Base-by-base conservation (phyloP, 2,113 vertebrate species). In the Catharus minimus region DNA sequence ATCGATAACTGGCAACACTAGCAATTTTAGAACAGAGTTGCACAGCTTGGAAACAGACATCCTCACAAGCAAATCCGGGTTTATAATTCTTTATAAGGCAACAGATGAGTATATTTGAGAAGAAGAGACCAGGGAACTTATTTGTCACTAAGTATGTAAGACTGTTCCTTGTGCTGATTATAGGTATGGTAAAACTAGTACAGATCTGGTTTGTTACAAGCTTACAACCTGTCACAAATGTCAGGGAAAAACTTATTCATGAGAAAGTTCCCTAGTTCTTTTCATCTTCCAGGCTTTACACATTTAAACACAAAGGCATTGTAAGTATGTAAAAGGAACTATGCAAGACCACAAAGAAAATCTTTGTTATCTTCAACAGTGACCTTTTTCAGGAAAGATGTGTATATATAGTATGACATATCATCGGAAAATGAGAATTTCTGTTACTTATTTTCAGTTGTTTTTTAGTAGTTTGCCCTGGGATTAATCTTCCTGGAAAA, bases 371-470 rank as follows among this genome's bases (percentile, higher is more conserved):
- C 65, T 82, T 66, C 38, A 44, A 36, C 10, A 39, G 2, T 62
- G 73, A 81, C 62, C 60, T 81, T 81, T 94, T 90, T 68, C 41
- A 52, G 41, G 20, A 62, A 4, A 82, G 87, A 80, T 38, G 7
- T 44, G 6, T 20, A 5, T 57, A 55, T 73, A 74, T 55, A 8
- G 26, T 74, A 67, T 71, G 60, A 74, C 38, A 30, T 2, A 32
- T 33, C 6, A 27, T 26, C 1, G 0, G 38, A 66, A 81, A 93
- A 73, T 66, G 3, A 86, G 8, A 83, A 46, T 43, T 72, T 20
- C 17, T 64, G 11, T 60, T 53, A 32, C 2, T 5, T n/a, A 33
- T 69, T 82, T 85, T 75, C 17, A 19, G 27, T 44, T 80, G 4
- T 4, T 81, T 88, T 76, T 71, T 66, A 82, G 26, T 4, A 69